These are phyloP conservation scores for Limnephilus lunatus DNA, from an alignment of 2,888 invertebrate species.

Conservation along the genomic window DNA sequence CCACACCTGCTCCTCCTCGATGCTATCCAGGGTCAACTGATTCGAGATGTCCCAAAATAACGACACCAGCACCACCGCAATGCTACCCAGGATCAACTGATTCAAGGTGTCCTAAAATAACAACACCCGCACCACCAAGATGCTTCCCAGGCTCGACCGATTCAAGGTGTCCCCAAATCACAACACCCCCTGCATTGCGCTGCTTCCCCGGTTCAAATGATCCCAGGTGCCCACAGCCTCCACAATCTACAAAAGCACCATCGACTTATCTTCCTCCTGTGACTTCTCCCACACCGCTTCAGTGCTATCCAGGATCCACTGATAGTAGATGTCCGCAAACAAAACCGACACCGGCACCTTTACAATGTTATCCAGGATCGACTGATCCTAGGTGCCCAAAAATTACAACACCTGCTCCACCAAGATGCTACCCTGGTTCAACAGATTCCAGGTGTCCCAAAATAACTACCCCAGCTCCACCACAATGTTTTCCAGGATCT, in stretches of 20 bases:
- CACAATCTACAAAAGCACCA: slow-evolving; percentile 56
- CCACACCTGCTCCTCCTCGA: too few relatives aligned
- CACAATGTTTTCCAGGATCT: slow-evolving; percentile 67
- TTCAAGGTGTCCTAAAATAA: slow-evolving; percentile 66
- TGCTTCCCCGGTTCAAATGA: slow-evolving; percentile 71
- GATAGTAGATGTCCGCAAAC: slow-evolving; percentile 68
- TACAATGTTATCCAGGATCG: slow-evolving; percentile 69
- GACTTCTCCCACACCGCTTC: slow-evolving; percentile 67
- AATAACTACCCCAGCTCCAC: too few relatives aligned
- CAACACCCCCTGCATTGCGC: slow-evolving; percentile 39
- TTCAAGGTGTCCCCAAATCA: slow-evolving; percentile 65
- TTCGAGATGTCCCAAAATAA: slow-evolving; percentile 62
- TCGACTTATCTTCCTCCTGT: slow-evolving; percentile 64
- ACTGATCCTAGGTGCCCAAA: slow-evolving; percentile 69
- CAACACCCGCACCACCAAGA: slow-evolving; percentile 49
- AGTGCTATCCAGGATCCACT: slow-evolving; percentile 59
- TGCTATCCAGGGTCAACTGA: too few relatives aligned
- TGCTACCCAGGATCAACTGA: slow-evolving; percentile 66
- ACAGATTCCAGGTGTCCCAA: slow-evolving; percentile 69
- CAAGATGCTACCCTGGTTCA: slow-evolving; percentile 67
- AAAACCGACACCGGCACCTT: slow-evolving; percentile 69
- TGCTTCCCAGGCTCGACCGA: slow-evolving; percentile 70
- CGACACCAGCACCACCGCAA: slow-evolving; percentile 63
- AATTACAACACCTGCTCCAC: slow-evolving; percentile 67
- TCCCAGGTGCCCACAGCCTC: slow-evolving; percentile 68